Percentiles rank a stretch among this genome's conserved stretches.
phyloP scores from a whole-genome alignment of 2,888 invertebrate species.

The Chrysotoxum bicinctum region DNA sequence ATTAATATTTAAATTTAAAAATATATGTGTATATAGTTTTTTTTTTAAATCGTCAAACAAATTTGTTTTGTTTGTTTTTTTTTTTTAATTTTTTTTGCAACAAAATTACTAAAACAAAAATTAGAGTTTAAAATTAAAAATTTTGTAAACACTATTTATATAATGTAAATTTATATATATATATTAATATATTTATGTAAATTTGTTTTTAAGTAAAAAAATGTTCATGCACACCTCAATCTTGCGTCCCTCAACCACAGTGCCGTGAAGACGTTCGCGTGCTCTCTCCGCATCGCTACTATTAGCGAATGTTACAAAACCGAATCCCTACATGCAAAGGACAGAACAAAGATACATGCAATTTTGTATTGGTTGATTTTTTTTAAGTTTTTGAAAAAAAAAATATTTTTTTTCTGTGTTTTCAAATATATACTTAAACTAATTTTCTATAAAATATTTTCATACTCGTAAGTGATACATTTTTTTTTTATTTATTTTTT shows the following conservation, averaged over 20 bases:
- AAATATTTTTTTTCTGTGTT: conserved; percentile 30
- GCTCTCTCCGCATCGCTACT: conserved; percentile 99
- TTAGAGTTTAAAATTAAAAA: conserved; percentile 39
- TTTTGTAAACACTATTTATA: conserved; percentile 33
- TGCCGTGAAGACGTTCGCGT: conserved; percentile 99
- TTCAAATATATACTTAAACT: not conserved
- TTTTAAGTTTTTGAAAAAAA: conserved; percentile 13
- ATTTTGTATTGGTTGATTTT: conserved; percentile 82
- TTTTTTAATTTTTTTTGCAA: conserved; percentile 22
- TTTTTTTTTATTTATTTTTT: conserved; percentile 24
- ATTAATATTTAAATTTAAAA: conserved; percentile 17
- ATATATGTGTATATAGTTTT: conserved; percentile 51
- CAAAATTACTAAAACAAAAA: conserved; percentile 44
- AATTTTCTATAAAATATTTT: not conserved
- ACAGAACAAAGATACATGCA: conserved; percentile 96
- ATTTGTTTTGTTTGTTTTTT: conserved; percentile 68
- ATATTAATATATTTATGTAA: conserved; percentile 51
- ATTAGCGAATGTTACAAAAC: conserved; percentile 99
- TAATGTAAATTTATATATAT: conserved; percentile 2
- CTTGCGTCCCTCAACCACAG: conserved; percentile 99
- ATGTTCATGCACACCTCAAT: conserved; percentile 99
- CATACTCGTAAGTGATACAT: conserved; percentile 7
- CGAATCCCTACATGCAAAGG: conserved; percentile 99
- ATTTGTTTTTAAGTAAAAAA: conserved; percentile 81
- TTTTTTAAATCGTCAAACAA: conserved; percentile 52